Conservation (phyloP, 2,113 vertebrate genomes). For the Psephotus haematonotus region DNA sequence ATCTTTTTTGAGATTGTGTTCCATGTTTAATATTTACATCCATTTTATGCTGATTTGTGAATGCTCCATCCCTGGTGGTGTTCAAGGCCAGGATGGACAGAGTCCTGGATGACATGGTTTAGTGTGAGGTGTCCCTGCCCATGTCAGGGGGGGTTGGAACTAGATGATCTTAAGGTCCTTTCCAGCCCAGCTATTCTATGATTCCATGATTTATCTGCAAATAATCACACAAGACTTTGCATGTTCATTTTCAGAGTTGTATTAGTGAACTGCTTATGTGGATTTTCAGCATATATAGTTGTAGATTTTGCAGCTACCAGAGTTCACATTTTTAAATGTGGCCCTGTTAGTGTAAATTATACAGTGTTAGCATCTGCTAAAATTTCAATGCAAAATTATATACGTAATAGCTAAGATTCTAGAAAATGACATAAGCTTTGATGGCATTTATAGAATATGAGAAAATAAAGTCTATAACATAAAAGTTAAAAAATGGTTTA, state of each 20-base stretch:
- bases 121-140: too few species aligned
- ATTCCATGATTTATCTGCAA: not conserved
- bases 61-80: too few species aligned
- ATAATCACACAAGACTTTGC: not conserved
- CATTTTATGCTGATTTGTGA: not conserved
- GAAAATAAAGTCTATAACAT: not conserved
- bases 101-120: too few species aligned
- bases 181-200: too few species aligned
- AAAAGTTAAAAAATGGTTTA: not conserved
- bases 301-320: not conserved
- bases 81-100: too few species aligned
- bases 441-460: not conserved
- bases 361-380: not conserved
- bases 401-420: not conserved
- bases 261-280: not conserved
- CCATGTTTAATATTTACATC: not conserved
- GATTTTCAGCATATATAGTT: not conserved
- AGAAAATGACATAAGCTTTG: not conserved
- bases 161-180: too few species aligned
- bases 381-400: not conserved
- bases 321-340: not conserved
- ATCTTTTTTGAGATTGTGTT: not conserved
- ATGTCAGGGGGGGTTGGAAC: too few species aligned
- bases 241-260: not conserved
- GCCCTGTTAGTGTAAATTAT: not conserved